Evolutionary conservation across 2,797 vertebrate species (phyloP).

Genomic region (Harpagifer antarcticus): DNA sequence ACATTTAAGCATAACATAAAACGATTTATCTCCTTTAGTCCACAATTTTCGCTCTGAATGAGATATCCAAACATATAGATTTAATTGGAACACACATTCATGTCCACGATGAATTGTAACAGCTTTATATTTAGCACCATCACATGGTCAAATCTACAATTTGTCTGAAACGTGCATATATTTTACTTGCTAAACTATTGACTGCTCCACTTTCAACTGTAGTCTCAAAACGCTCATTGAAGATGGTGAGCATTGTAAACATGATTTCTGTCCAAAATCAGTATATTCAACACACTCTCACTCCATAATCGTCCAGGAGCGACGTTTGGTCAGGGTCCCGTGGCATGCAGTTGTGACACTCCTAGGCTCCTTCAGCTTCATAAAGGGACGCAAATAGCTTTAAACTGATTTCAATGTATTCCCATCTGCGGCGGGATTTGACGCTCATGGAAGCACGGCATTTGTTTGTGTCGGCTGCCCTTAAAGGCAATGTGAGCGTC

Average conservation of each 20-base stretch:
- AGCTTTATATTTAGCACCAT: background rate
- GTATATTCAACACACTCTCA: too few species aligned
- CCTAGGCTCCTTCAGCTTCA: too few species aligned
- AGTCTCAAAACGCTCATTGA: background rate
- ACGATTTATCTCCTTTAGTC: background rate
- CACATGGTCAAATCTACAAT: background rate
- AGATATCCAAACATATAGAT: background rate
- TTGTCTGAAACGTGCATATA: background rate
- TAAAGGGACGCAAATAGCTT: too few species aligned
- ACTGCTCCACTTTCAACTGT: background rate
- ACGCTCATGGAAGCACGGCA: too few species aligned
- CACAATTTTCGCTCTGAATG: background rate
- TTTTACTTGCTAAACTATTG: background rate
- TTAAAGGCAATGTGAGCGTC: too few species aligned
- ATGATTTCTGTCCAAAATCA: background rate
- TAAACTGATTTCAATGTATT: too few species aligned
- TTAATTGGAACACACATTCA: background rate
- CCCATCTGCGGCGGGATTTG: too few species aligned
- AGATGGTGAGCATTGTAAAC: background rate
- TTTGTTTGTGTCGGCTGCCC: too few species aligned
- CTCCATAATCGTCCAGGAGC: too few species aligned
- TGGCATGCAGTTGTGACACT: too few species aligned
- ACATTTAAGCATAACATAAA: background rate
- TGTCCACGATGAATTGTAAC: background rate
- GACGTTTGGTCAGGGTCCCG: too few species aligned